A percentile compares a stretch with the other conserved stretches of the same genome.
These are phyloP conservation scores for Phrynocephalus guinanensis DNA, from an alignment of 2,797 vertebrate species.

Conservation along the genomic window DNA sequence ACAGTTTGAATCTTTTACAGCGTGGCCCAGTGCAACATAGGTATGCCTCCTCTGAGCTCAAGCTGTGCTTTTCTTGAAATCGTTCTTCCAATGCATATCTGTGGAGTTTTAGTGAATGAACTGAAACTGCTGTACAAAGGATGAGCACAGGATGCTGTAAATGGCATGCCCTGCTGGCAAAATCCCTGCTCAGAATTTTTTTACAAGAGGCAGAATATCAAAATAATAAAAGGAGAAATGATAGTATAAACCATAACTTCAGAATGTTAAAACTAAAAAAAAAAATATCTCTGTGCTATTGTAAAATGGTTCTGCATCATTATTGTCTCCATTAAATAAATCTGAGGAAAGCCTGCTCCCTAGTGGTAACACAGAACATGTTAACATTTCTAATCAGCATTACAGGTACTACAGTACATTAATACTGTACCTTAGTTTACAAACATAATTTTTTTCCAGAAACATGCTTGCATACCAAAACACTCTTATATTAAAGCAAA, in stretches of 20 bases:
- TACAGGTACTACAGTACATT: neutral
- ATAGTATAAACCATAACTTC: neutral
- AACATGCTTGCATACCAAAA: too few relatives aligned
- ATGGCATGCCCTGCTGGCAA: neutral
- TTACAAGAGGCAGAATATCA: neutral
- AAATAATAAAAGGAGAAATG: neutral
- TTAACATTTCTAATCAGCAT: neutral
- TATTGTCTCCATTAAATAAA: neutral
- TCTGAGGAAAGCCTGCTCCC: slow-evolving; percentile 53
- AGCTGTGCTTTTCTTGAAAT: neutral
- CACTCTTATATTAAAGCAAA: too few relatives aligned
- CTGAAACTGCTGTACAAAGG: neutral
- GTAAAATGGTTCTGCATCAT: neutral
- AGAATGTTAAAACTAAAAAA: neutral
- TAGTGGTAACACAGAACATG: slow-evolving; percentile 38
- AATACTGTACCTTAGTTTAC: too few relatives aligned
- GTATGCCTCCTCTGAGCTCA: neutral
- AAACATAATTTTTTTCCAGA: too few relatives aligned
- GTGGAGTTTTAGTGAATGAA: neutral
- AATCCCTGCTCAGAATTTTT: neutral
- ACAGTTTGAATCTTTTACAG: neutral
- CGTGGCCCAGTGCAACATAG: neutral
- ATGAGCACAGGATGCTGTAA: neutral
- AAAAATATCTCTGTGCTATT: neutral
- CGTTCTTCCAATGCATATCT: neutral